Conservation (phyloP, 2,797 vertebrate genomes). For the Neosilurus mollespiculum region DNA sequence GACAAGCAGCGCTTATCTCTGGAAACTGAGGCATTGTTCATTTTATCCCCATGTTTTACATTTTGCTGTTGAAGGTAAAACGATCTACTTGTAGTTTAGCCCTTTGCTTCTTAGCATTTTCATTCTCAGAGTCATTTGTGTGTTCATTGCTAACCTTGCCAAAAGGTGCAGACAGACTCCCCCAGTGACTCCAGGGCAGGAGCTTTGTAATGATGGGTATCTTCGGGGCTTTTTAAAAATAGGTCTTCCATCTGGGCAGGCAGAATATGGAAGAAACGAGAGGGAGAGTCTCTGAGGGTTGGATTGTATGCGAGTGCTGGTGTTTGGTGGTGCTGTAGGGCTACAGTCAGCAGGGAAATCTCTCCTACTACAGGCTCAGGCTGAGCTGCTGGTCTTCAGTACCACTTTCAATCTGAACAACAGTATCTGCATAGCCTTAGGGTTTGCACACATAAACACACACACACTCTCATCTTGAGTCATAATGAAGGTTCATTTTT, state of each 20-base stretch:
- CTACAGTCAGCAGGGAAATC: conserved; percentile 31
- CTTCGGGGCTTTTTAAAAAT: conserved; percentile 39
- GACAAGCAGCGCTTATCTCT: conserved; percentile 13
- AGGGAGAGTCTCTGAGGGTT: conserved; percentile 21
- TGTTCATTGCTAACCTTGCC: conserved; percentile 44
- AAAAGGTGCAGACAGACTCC: conserved; percentile 29
- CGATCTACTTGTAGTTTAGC: background rate
- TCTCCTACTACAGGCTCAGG: background rate
- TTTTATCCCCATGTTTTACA: conserved; percentile 1
- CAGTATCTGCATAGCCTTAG: conserved; percentile 28
- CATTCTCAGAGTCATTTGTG: conserved; percentile 25
- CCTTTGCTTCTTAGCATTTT: conserved; percentile 34
- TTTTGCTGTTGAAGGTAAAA: background rate
- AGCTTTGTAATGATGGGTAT: conserved; percentile 34
- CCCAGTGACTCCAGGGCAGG: conserved; percentile 25
- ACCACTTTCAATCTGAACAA: background rate
- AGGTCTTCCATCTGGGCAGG: conserved; percentile 15
- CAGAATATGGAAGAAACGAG: background rate
- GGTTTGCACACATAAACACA: conserved; percentile 26
- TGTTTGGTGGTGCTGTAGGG: conserved; percentile 30
- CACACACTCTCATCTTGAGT: background rate
- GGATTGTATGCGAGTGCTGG: background rate
- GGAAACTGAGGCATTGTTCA: background rate
- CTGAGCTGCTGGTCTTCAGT: conserved; percentile 27
- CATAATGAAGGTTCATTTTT: background rate